phyloP scores from a whole-genome alignment of 2,797 vertebrate genomes.

The Ctenosaura bakeri region DNA sequence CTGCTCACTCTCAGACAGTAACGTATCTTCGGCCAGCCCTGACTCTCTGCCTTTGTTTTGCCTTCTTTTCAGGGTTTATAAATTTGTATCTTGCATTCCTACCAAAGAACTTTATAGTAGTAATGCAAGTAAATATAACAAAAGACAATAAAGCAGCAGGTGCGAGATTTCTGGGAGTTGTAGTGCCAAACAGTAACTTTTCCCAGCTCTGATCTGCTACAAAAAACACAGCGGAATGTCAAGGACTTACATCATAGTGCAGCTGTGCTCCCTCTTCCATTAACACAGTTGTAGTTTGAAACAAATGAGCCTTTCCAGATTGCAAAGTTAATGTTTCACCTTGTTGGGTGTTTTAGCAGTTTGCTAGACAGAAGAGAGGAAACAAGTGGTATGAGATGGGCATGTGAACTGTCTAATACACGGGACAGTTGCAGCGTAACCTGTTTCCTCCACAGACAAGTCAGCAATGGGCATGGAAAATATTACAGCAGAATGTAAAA shows the following conservation, averaged over 20 bases:
- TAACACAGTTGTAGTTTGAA: not conserved
- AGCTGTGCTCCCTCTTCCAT: not conserved
- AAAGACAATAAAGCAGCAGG: not conserved
- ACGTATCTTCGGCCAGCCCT: no score
- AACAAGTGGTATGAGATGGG: accelerated
- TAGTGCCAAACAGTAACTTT: no score
- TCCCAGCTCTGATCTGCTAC: not conserved
- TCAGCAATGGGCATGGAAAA: no score
- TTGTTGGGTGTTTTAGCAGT: not conserved
- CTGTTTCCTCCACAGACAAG: not conserved
- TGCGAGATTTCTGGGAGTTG: no score
- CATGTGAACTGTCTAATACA: not conserved
- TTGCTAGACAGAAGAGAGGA: not conserved
- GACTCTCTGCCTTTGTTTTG: no score
- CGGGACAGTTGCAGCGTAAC: not conserved
- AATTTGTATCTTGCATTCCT: not conserved
- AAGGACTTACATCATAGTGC: accelerated
- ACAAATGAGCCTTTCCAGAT: accelerated
- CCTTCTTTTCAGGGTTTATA: not conserved
- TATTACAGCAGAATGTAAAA: not conserved
- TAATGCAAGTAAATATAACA: not conserved
- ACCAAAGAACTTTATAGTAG: not conserved
- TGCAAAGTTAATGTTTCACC: accelerated
- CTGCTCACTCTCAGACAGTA: no score
- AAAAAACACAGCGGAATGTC: not conserved